These are phyloP conservation scores for Diadophis punctatus DNA, from an alignment of 2,113 vertebrate genomes.

Conservation along the genomic window DNA sequence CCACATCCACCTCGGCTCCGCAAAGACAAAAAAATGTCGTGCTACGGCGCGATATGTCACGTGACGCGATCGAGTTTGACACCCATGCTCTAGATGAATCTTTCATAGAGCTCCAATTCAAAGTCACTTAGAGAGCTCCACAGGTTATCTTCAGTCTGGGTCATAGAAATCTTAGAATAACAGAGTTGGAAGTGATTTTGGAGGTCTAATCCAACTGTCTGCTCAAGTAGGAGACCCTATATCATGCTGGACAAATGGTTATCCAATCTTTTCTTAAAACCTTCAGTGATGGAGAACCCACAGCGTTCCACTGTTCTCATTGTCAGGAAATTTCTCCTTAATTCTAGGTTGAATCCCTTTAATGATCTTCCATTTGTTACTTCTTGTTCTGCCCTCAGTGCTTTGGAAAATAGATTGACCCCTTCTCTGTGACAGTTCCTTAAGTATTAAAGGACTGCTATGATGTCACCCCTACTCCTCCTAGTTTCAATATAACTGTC, in stretches of 20 bases:
- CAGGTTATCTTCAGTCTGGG: background rate
- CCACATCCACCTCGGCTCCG: too few relatives aligned
- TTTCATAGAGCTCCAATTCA: background rate
- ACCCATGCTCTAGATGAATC: background rate
- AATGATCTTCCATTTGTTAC: too few relatives aligned
- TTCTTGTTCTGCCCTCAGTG: background rate
- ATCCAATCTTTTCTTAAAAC: background rate
- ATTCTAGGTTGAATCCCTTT: background rate
- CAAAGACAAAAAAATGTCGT: too few relatives aligned
- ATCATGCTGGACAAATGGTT: background rate
- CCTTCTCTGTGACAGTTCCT: background rate
- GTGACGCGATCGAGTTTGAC: too few relatives aligned
- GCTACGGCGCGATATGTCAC: accelerated
- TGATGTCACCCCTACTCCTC: background rate
- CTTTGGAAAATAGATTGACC: background rate
- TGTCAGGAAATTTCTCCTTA: background rate
- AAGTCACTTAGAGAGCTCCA: background rate
- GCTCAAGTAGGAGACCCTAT: background rate
- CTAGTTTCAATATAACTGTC: background rate
- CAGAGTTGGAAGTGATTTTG: background rate
- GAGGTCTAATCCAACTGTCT: background rate
- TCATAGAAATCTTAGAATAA: background rate
- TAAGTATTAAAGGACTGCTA: background rate
- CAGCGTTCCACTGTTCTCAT: background rate
- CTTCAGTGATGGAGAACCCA: background rate